Conservation (phyloP, 2,113 vertebrate genomes). For the Gnathonemus echidnorhynchus region DNA sequence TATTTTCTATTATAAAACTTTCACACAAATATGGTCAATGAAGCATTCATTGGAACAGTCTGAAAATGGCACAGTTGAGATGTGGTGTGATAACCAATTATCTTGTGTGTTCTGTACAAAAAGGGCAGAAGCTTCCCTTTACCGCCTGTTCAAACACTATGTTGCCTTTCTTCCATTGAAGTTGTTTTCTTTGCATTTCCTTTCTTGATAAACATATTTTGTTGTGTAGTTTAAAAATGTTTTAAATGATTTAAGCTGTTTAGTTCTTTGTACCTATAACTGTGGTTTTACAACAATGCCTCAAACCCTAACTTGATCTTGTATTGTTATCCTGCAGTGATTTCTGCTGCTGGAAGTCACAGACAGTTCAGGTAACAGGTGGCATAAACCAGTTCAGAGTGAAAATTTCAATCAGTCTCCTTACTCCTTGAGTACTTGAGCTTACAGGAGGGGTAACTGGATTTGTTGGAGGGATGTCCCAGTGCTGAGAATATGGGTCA, state of each 20-base stretch:
- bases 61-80: background rate
- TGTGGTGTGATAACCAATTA: conserved; percentile 5
- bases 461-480: background rate
- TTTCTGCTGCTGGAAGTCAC: background rate
- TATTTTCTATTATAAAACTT: background rate
- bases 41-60: background rate
- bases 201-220: background rate
- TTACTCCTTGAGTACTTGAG: background rate
- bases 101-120: conserved; percentile 22
- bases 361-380: background rate
- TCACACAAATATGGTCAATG: background rate
- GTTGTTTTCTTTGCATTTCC: background rate
- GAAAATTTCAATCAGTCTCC: background rate
- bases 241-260: background rate
- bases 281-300: background rate
- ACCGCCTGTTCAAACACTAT: background rate
- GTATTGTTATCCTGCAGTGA: background rate
- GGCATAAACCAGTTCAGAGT: background rate
- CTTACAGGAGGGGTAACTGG: background rate
- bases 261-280: background rate
- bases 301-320: background rate
- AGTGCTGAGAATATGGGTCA: background rate
- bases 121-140: background rate
- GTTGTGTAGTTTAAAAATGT: background rate
- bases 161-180: conserved; percentile 7